A percentile compares a stretch with the other conserved stretches of the same genome.
Conservation (phyloP, 2,797 vertebrate genomes). For the Erethizon dorsatum region DNA sequence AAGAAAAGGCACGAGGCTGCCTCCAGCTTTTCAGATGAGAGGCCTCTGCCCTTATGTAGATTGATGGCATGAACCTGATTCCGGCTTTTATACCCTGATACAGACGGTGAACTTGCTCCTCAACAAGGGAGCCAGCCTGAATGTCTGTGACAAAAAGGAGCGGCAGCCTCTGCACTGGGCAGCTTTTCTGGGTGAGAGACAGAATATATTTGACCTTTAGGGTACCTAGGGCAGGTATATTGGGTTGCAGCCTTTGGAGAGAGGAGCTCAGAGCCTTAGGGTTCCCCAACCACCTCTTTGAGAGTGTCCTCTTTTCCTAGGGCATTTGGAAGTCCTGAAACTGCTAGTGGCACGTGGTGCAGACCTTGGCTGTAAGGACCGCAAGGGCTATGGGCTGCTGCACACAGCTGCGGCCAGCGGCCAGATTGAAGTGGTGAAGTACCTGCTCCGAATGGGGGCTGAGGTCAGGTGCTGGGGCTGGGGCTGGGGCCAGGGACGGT, state of each 20-base stretch:
- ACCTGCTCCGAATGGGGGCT: slow-evolving; percentile 95
- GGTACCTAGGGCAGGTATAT: not conserved
- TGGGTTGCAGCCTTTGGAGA: not conserved
- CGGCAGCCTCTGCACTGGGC: slow-evolving; percentile 97
- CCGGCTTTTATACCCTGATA: slow-evolving; percentile 49
- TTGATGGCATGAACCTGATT: not conserved
- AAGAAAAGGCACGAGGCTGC: not conserved
- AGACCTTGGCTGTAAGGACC: slow-evolving; percentile 96
- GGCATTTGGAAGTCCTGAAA: slow-evolving; percentile 97
- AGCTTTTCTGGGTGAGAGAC: slow-evolving; percentile 94
- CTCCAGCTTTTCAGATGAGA: not conserved
- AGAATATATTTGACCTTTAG: not conserved
- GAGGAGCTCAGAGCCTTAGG: not conserved
- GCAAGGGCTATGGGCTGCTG: slow-evolving; percentile 97
- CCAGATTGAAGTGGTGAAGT: slow-evolving; percentile 96
- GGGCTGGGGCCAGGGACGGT: not conserved
- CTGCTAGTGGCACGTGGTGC: slow-evolving; percentile 96
- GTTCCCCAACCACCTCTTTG: not conserved
- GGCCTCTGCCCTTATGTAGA: slow-evolving; percentile 10
- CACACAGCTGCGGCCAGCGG: slow-evolving; percentile 97
- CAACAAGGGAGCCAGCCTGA: slow-evolving; percentile 97
- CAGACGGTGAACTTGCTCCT: slow-evolving; percentile 97
- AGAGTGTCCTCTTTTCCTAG: slow-evolving; percentile 85
- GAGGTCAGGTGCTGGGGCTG: slow-evolving; percentile 91
- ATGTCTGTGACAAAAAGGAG: slow-evolving; percentile 97